A percentile compares a stretch with the other conserved stretches of the same genome.
These are phyloP conservation scores for Plusia festucae DNA, from an alignment of 2,888 invertebrate genomes.

Conservation along the genomic window DNA sequence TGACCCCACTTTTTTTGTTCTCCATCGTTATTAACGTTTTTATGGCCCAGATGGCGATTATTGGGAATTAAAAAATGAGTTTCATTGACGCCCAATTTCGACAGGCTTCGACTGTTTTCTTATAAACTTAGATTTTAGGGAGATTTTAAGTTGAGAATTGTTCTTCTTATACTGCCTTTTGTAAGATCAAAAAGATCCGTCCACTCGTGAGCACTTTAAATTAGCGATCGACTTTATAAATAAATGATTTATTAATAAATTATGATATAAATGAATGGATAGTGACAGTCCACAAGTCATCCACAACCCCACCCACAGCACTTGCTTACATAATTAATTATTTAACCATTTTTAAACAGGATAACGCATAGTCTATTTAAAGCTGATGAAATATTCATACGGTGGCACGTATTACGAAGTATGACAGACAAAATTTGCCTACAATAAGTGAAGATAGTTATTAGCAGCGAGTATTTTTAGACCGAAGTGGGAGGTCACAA, in stretches of 20 bases:
- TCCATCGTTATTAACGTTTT: constrained; percentile 61
- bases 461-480: constrained; percentile 66
- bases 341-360: constrained; percentile 65
- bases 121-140: constrained; percentile 22
- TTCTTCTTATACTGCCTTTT: not conserved
- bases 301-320: constrained; percentile 46
- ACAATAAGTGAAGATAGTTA: constrained; percentile 61
- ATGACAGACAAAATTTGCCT: constrained; percentile 61
- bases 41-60: constrained; percentile 53
- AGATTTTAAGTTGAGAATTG: not conserved
- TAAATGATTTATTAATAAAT: constrained; percentile 12
- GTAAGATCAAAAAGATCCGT: not conserved
- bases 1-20: constrained; percentile 70
- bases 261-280: constrained; percentile 45
- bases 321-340: constrained; percentile 66
- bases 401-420: constrained; percentile 48
- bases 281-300: constrained; percentile 41
- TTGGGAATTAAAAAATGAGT: constrained; percentile 50
- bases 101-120: constrained; percentile 21
- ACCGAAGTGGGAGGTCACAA: constrained; percentile 66
- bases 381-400: constrained; percentile 63
- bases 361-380: constrained; percentile 61
- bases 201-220: constrained; percentile 4
- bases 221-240: constrained; percentile 6
- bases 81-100: constrained; percentile 43